Percentiles rank a stretch among this genome's conserved stretches.
Evolutionary conservation across 2,888 invertebrate species (phyloP).

Genomic region (Poecilobothrus nobilitatus): DNA sequence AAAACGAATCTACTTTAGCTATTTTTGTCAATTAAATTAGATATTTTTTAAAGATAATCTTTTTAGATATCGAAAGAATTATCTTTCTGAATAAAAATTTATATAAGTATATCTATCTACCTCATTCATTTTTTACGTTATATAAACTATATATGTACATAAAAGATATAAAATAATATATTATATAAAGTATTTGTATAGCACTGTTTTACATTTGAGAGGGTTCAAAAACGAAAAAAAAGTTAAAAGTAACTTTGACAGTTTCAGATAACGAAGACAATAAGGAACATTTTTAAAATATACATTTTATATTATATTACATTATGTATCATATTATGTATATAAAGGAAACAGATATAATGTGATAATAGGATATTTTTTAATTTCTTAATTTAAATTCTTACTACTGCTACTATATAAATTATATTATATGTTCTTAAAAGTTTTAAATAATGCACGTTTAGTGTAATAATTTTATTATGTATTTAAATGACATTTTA

Average conservation of each 20-base stretch:
- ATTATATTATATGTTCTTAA: no score
- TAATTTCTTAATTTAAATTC: no score
- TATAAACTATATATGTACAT: neutral
- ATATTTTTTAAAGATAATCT: neutral
- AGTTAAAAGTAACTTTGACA: constrained; percentile 1
- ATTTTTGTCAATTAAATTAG: constrained; percentile 4
- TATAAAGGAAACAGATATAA: no score
- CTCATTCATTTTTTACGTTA: neutral
- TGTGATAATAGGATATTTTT: no score
- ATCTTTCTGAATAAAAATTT: constrained; percentile 1
- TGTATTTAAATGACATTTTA: no score
- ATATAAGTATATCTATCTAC: no score
- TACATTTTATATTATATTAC: no score
- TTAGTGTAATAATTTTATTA: no score
- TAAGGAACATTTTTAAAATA: neutral
- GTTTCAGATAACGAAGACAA: constrained; percentile 4
- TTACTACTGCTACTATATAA: no score
- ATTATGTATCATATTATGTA: no score
- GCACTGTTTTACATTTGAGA: neutral
- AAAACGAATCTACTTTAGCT: constrained; percentile 1
- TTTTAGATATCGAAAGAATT: neutral
- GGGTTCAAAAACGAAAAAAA: neutral
- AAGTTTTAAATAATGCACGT: no score
- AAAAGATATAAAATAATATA: neutral
- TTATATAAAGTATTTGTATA: neutral